These are phyloP conservation scores for Meloe dianella DNA, from an alignment of 2,888 invertebrate species.

Conservation along the genomic window DNA sequence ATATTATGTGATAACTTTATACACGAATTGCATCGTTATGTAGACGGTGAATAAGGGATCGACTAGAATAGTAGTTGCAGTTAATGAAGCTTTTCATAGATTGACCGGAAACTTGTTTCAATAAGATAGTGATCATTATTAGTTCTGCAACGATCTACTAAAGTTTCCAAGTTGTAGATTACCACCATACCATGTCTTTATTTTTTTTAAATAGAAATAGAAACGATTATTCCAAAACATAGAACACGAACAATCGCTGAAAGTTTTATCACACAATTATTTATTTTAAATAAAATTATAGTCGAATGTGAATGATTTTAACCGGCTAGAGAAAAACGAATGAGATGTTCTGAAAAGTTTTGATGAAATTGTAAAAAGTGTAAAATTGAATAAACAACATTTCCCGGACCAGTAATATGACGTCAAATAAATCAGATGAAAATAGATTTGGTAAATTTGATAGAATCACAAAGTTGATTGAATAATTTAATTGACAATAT, in stretches of 20 bases:
- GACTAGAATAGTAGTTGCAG: neutral
- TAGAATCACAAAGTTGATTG: neutral
- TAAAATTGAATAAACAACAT: neutral
- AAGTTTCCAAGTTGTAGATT: neutral
- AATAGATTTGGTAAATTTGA: neutral
- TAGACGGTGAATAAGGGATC: neutral
- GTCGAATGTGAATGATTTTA: neutral
- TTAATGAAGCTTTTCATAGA: constrained; percentile 6
- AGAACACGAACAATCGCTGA: neutral
- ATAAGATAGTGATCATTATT: neutral
- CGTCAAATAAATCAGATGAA: neutral
- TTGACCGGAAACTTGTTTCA: constrained; percentile 3
- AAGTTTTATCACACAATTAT: constrained; percentile 5
- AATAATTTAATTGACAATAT: neutral
- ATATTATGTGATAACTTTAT: neutral
- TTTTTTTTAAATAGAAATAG: neutral
- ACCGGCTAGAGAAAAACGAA: neutral
- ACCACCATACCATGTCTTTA: neutral
- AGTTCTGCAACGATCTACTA: neutral
- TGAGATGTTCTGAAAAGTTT: neutral
- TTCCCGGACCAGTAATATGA: neutral
- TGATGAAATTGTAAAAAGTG: neutral
- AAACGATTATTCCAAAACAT: neutral
- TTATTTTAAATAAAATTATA: constrained; percentile 1
- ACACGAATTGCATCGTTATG: neutral